Conservation (phyloP, 2,797 vertebrate species). For the Eleutherodactylus coqui region DNA sequence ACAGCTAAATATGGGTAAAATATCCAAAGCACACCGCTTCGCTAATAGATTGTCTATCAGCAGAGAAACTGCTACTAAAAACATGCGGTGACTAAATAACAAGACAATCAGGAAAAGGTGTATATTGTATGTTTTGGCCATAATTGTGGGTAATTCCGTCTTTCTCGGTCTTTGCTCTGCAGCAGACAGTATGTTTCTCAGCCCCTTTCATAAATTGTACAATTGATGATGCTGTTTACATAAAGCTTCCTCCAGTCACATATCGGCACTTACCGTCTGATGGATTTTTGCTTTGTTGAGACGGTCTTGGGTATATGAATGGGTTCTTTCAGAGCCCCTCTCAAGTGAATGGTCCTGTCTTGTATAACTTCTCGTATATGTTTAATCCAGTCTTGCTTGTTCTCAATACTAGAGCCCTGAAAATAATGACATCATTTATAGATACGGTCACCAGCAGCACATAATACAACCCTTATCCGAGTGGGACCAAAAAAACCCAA, state of each 20-base stretch:
- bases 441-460: no score
- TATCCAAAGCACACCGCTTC: no score
- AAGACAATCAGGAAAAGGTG: no score
- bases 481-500: no score
- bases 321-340: conserved; percentile 96
- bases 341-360: conserved; percentile 95
- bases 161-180: no score
- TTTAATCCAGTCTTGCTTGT: conserved; percentile 99
- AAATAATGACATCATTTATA: background rate
- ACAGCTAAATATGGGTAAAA: no score
- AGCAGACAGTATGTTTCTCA: background rate
- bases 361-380: conserved; percentile 98
- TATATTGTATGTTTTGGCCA: no score
- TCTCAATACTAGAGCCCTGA: conserved; percentile 97
- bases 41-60: no score
- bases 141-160: no score
- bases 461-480: no score
- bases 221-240: background rate
- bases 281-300: conserved; percentile 90
- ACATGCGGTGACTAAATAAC: no score
- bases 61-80: no score
- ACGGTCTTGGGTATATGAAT: conserved; percentile 96
- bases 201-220: background rate
- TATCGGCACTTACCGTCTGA: conserved; percentile 68
- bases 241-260: background rate